A percentile compares a stretch with the other conserved stretches of the same genome.
Conservation (phyloP, 2,888 invertebrate species). For the Heliconius erato region DNA sequence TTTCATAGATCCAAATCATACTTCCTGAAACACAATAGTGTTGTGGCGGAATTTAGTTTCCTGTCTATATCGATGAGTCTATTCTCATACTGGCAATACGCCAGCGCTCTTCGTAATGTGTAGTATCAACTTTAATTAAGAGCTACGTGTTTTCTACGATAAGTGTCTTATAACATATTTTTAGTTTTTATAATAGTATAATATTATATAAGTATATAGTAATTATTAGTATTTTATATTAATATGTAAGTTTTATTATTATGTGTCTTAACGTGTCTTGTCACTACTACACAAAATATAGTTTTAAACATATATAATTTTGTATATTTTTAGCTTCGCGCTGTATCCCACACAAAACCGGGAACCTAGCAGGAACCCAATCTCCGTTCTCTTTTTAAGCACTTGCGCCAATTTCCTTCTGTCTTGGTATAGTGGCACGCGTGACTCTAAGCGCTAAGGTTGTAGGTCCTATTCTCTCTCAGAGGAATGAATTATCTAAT, state of each 20-base stretch:
- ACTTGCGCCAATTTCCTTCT: no score
- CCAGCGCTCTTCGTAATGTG: slow-evolving; percentile 58
- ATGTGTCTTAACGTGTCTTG: no score
- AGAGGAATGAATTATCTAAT: no score
- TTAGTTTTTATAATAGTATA: neutral
- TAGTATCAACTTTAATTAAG: slow-evolving; percentile 42
- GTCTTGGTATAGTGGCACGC: no score
- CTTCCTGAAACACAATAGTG: slow-evolving; percentile 70
- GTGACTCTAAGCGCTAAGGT: no score
- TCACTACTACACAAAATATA: no score
- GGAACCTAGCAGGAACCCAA: no score
- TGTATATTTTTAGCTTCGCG: no score
- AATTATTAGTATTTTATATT: neutral
- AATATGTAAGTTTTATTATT: neutral
- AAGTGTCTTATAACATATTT: neutral
- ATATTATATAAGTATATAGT: neutral
- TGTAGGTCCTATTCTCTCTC: no score
- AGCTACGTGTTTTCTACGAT: slow-evolving; percentile 41
- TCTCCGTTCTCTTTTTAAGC: no score
- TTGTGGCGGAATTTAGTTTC: slow-evolving; percentile 63
- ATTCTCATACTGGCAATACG: slow-evolving; percentile 64
- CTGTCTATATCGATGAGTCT: slow-evolving; percentile 71
- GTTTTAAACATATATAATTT: no score
- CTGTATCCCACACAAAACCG: no score
- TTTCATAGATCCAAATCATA: slow-evolving; percentile 38